Evolutionary conservation across 1,140 invertebrate species (phyloP).

Genomic region (Caenorhabditis remanei): DNA sequence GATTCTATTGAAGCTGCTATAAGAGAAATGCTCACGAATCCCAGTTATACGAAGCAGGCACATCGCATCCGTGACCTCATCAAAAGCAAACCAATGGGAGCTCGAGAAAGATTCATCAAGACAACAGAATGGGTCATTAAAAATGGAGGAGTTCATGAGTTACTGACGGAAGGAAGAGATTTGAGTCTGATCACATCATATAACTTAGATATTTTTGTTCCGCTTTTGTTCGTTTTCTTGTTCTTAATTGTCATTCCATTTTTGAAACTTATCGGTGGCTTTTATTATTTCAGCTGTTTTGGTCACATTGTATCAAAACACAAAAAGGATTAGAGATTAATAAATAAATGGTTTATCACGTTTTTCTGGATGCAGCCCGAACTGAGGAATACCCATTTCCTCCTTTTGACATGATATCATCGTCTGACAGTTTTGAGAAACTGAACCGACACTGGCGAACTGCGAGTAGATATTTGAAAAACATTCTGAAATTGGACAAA

Average conservation of each 20-base stretch:
- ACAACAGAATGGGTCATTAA: constrained; percentile 61
- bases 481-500: constrained; percentile 80
- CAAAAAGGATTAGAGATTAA: constrained; percentile 18
- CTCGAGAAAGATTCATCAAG: constrained; percentile 59
- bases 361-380: constrained; percentile 29
- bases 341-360: constrained; percentile 38
- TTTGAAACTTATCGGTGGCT: constrained; percentile 8
- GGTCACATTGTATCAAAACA: constrained; percentile 30
- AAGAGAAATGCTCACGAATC: constrained; percentile 23
- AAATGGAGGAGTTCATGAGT: constrained; percentile 62
- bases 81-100: constrained; percentile 59
- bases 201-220: constrained; percentile 65
- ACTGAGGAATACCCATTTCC: constrained; percentile 31
- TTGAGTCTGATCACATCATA: constrained; percentile 56
- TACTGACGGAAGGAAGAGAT: constrained; percentile 37
- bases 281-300: constrained; percentile 36
- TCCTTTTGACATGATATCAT: constrained; percentile 24
- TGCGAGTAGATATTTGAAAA: constrained; percentile 84
- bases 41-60: constrained; percentile 62
- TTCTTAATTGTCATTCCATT: constrained; percentile 42
- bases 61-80: constrained; percentile 52
- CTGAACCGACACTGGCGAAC: constrained; percentile 83
- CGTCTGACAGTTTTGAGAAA: constrained; percentile 21
- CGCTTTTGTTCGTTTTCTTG: constrained; percentile 48
- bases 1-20: neutral